Evolutionary conservation across 2,797 vertebrate genomes (phyloP), one percentile per base, ranked within the genome.

Genomic region (Apogon hyalosoma): DNA sequence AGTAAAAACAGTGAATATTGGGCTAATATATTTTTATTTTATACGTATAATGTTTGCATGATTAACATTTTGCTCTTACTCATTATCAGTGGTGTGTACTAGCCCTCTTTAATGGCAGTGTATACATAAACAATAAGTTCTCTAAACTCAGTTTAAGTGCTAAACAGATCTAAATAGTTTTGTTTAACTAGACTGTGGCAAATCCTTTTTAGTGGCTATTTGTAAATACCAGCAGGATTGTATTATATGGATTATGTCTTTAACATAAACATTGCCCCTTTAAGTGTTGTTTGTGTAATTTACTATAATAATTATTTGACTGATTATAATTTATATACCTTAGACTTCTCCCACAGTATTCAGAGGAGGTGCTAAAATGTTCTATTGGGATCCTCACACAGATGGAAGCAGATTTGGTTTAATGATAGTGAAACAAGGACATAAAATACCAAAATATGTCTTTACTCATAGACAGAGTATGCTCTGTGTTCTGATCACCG

Each of bases 211-310:
- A n/a, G 11, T 9, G 33, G 16, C 51, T 40, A 12, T 64, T 64
- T 45, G 21, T 58, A 47, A 72, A 50, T 41, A 42, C 28, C 33
- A 36, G 5, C 18, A 18, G 63, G 31, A 75, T 69, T 4, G 60
- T 41, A 57, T 54, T 60, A 42, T 45, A n/a, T 69, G 19, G 46
- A 68, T 71, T 49, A 60, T 50, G 36, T 19, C 3, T 28, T 43
- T 13, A 5, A 49, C 47, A 41, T 46, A 18, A 76, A 50, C 16
- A 45, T 4, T 61, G 19, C 13, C 19, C 47, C 14, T 71, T 66
- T 3, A 68, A 59, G 43, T 18, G 24, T 43, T 63, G 40, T 60
- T 57, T 11, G 33, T 64, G 11, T 53, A 36, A 63, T 28, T 63
- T 50, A 56, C 56, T 38, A 12, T 8, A 13, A 13, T 21, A 31